Percentiles rank a stretch among this genome's conserved stretches.
phyloP scores from a whole-genome alignment of 2,797 vertebrate species.

The Aselliscus stoliczkanus region DNA sequence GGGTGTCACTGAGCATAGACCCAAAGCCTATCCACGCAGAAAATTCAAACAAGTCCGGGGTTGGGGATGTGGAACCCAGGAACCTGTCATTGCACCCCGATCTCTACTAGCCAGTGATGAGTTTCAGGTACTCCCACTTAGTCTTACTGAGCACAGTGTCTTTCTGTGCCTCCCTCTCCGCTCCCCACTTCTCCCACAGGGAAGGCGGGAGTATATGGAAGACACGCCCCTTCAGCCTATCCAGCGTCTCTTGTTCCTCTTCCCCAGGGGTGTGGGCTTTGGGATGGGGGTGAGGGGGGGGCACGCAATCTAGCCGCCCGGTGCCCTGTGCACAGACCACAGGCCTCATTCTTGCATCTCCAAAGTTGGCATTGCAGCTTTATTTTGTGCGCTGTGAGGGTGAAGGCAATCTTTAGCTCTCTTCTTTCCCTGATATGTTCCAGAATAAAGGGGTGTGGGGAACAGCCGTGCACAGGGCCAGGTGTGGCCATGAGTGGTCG shows the following conservation, averaged over 20 bases:
- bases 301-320: rapidly evolving
- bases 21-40: not conserved
- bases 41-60: not conserved
- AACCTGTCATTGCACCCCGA: rapidly evolving
- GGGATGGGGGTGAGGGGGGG: not conserved
- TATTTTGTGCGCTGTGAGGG: not conserved
- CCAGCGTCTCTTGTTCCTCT: no score
- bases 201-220: not conserved
- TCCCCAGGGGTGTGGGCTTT: no score
- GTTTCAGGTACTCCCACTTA: rapidly evolving
- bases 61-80: not conserved
- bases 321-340: not conserved
- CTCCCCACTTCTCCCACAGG: not conserved
- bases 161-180: not conserved
- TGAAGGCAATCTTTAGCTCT: not conserved
- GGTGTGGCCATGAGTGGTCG: not conserved
- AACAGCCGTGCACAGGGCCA: not conserved
- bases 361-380: conserved; percentile 3
- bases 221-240: not conserved
- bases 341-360: not conserved
- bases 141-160: rapidly evolving
- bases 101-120: rapidly evolving
- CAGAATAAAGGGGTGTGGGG: not conserved
- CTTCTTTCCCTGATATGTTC: conserved; percentile 17
- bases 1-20: not conserved